phyloP scores from a whole-genome alignment of 2,113 vertebrate species.

The Gulo gulo region DNA sequence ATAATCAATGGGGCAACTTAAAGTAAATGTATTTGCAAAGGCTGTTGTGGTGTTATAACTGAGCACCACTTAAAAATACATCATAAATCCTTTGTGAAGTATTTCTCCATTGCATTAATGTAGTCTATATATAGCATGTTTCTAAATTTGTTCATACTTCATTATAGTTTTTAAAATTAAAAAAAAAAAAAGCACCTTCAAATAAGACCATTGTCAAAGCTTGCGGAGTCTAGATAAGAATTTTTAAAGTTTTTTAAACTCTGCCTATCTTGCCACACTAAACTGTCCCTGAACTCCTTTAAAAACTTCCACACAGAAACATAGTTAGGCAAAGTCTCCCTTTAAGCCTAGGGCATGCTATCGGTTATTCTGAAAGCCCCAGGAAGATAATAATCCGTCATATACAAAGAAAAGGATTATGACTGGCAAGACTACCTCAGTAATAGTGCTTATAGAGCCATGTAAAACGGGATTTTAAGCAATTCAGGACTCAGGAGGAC shows the following conservation, averaged over 20 bases:
- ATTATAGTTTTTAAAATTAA: conserved; percentile 19
- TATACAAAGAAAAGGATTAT: background rate
- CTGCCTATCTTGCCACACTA: background rate
- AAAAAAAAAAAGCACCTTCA: background rate
- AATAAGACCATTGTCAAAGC: conserved; percentile 17
- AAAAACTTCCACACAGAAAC: background rate
- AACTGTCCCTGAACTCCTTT: background rate
- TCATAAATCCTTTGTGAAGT: conserved; percentile 50
- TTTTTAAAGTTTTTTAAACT: conserved; percentile 23
- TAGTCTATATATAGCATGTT: background rate
- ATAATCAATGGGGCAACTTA: conserved; percentile 52
- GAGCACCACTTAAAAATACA: conserved; percentile 26
- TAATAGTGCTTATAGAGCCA: background rate
- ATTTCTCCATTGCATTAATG: conserved; percentile 45
- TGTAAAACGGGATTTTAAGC: background rate
- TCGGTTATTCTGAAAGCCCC: background rate
- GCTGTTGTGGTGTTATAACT: conserved; percentile 53
- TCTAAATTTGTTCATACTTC: conserved; percentile 47
- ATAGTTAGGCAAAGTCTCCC: background rate
- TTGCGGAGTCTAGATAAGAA: background rate
- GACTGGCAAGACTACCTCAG: background rate
- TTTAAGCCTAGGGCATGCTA: background rate
- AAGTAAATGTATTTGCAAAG: conserved; percentile 55
- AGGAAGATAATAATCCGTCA: background rate
- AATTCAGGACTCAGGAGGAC: background rate